These are phyloP conservation scores for Coecobrya sp. DNA, from an alignment of 2,888 invertebrate species.

Conservation along the genomic window DNA sequence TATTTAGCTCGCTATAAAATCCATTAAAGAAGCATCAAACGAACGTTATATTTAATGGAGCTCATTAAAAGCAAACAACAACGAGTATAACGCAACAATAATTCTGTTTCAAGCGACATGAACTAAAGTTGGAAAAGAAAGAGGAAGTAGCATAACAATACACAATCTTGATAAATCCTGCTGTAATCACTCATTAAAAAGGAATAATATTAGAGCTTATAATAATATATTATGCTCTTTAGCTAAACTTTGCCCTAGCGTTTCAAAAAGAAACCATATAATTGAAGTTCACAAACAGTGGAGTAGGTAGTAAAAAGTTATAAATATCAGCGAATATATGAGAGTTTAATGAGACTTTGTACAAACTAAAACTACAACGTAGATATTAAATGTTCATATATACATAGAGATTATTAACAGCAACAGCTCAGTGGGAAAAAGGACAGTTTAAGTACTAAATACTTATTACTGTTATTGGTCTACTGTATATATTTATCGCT, in stretches of 20 bases:
- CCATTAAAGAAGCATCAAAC: not conserved
- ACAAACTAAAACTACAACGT: not conserved
- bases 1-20: not conserved
- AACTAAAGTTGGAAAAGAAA: constrained; percentile 6
- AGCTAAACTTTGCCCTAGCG: not conserved
- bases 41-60: not conserved
- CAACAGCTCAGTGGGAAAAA: not conserved
- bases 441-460: not conserved
- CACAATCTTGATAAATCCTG: constrained; percentile 50
- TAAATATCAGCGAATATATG: too few relatives aligned
- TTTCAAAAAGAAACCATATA: not conserved
- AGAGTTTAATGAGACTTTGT: not conserved
- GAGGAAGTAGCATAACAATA: not conserved
- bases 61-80: not conserved
- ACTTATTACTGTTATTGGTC: not conserved
- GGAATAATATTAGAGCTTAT: constrained; percentile 24
- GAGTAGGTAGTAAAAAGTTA: too few relatives aligned
- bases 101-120: not conserved
- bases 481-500: not conserved
- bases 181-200: constrained; percentile 33
- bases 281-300: not conserved
- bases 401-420: not conserved
- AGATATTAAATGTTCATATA: not conserved
- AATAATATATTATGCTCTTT: not conserved
- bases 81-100: not conserved